phyloP scores from a whole-genome alignment of 1,140 invertebrate species.

The Magallana ariakensis region DNA sequence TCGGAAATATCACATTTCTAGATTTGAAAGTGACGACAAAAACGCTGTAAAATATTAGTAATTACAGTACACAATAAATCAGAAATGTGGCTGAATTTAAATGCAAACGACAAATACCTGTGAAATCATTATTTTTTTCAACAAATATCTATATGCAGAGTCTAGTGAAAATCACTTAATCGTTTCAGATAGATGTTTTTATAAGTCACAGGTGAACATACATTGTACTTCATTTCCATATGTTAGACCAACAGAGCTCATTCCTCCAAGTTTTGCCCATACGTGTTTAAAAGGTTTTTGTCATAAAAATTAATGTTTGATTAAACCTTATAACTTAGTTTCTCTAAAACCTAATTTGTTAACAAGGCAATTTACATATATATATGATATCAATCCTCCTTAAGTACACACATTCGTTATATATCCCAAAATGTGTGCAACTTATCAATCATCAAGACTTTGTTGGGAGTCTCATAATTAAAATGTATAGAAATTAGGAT shows the following conservation, averaged over 20 bases:
- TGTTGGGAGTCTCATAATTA: too few relatives aligned
- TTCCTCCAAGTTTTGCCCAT: neutral
- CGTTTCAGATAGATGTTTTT: constrained; percentile 5
- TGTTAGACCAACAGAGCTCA: neutral
- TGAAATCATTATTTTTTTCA: constrained; percentile 28
- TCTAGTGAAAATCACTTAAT: constrained; percentile 24
- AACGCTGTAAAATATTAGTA: neutral
- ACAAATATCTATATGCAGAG: neutral
- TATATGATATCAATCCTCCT: too few relatives aligned
- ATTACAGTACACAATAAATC: neutral
- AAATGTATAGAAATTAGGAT: too few relatives aligned
- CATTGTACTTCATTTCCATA: neutral
- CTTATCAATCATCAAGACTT: too few relatives aligned
- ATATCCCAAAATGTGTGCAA: too few relatives aligned
- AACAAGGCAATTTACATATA: too few relatives aligned
- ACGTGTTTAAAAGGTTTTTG: neutral
- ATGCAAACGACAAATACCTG: neutral
- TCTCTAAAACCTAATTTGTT: too few relatives aligned
- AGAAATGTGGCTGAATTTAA: neutral
- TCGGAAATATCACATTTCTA: neutral
- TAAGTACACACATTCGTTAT: too few relatives aligned
- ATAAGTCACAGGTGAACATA: neutral
- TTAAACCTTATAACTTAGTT: too few relatives aligned
- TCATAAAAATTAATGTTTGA: neutral
- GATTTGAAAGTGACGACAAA: neutral